These are phyloP conservation scores for Sitta carolinensis DNA, from an alignment of 2,797 vertebrate genomes.

Conservation along the genomic window DNA sequence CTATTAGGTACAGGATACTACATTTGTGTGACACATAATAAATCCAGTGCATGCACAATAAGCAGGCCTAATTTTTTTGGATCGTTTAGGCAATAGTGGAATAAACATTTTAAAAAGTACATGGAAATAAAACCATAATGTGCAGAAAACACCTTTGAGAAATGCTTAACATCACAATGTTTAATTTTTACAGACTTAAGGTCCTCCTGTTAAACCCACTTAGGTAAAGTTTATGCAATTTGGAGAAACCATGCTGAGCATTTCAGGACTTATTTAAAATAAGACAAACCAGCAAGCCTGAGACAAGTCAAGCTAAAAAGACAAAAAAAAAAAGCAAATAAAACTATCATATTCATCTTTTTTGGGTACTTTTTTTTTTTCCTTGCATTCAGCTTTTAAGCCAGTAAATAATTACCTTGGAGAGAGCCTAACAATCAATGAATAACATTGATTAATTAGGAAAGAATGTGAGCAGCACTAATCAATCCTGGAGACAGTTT, in stretches of 20 bases:
- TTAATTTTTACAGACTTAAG: not conserved
- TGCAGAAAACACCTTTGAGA: not conserved
- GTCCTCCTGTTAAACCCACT: not conserved
- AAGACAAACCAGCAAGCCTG: not conserved
- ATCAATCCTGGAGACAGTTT: constrained; percentile 71
- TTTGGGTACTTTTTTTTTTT: not conserved
- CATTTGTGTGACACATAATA: not conserved
- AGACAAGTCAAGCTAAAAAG: not conserved
- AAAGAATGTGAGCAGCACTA: constrained; percentile 57
- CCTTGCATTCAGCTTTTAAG: constrained; percentile 14
- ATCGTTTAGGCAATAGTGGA: not conserved
- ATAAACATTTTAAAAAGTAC: not conserved
- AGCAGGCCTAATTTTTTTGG: not conserved
- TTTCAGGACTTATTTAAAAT: not conserved
- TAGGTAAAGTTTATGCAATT: not conserved
- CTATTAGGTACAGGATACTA: not conserved
- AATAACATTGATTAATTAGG: constrained; percentile 66
- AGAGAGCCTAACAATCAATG: constrained; percentile 45
- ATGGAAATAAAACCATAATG: not conserved
- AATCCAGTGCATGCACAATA: not conserved
- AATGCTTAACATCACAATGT: not conserved
- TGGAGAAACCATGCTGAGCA: not conserved
- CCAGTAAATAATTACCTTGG: constrained; percentile 58
- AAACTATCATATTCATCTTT: not conserved
- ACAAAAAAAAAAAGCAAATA: not conserved